Evolutionary conservation across 1,140 invertebrate species (phyloP).

Genomic region (Sminthurinus signatus): DNA sequence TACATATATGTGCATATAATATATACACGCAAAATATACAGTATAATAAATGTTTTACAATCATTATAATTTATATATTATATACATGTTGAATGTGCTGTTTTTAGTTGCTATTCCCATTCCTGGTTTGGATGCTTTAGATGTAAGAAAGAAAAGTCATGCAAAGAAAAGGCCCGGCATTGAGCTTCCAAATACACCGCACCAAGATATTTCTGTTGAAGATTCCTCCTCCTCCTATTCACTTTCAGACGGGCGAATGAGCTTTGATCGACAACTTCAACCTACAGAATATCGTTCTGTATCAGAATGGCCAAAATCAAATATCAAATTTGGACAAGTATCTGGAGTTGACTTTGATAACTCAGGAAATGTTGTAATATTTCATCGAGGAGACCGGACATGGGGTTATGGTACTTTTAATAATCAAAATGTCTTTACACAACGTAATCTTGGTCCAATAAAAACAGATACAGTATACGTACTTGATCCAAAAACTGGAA

Average conservation of each 20-base stretch:
- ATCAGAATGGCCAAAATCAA: constrained; percentile 38
- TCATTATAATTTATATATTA: no score
- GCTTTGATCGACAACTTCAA: constrained; percentile 11
- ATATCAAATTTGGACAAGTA: constrained; percentile 63
- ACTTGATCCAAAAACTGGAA: constrained; percentile 62
- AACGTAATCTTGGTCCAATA: constrained; percentile 61
- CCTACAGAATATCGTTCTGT: constrained; percentile 20
- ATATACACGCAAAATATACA: no score
- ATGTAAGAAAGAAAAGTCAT: constrained; percentile 31
- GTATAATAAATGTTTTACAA: no score
- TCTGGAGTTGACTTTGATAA: constrained; percentile 70
- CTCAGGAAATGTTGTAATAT: constrained; percentile 67
- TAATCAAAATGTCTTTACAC: constrained; percentile 53
- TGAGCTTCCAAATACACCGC: neutral
- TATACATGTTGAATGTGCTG: no score
- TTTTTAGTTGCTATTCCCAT: constrained; percentile 1
- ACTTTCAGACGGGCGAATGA: constrained; percentile 7
- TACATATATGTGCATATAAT: no score
- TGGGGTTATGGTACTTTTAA: constrained; percentile 67
- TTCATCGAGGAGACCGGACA: constrained; percentile 68
- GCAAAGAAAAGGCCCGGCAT: constrained; percentile 36
- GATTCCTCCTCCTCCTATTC: constrained; percentile 3
- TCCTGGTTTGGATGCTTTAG: constrained; percentile 8
- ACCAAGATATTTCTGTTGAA: constrained; percentile 1
- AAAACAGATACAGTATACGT: constrained; percentile 63